Evolutionary conservation across 2,113 vertebrate species (phyloP).

Genomic region (Xyrauchen texanus): DNA sequence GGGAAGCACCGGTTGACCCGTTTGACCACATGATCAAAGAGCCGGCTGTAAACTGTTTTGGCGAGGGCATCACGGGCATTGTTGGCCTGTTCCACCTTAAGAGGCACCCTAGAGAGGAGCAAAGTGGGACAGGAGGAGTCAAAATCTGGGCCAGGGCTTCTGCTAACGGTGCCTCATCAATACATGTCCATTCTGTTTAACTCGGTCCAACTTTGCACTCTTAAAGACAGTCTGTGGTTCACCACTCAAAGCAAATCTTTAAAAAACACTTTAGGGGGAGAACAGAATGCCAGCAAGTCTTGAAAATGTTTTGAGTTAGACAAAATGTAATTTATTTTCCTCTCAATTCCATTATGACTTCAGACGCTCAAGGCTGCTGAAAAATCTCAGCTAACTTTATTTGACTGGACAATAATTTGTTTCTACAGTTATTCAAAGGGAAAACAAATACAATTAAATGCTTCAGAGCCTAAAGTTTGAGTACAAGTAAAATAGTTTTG

Average conservation of each 20-base stretch:
- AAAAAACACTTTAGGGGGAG: neutral
- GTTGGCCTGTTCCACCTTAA: slow-evolving; percentile 98
- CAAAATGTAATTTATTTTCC: slow-evolving; percentile 11
- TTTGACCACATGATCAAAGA: slow-evolving; percentile 97
- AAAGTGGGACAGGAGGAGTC: slow-evolving; percentile 45
- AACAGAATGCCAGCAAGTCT: neutral
- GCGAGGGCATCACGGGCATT: slow-evolving; percentile 95
- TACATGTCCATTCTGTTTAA: slow-evolving; percentile 32
- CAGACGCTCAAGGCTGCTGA: slow-evolving; percentile 1
- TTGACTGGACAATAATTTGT: slow-evolving; percentile 4
- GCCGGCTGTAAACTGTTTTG: slow-evolving; percentile 93
- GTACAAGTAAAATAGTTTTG: neutral
- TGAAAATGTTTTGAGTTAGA: neutral
- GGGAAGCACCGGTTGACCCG: slow-evolving; percentile 97
- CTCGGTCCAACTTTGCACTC: neutral
- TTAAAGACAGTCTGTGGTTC: slow-evolving; percentile 3
- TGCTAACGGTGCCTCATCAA: slow-evolving; percentile 44
- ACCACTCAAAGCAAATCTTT: neutral
- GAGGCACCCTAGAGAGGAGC: slow-evolving; percentile 82
- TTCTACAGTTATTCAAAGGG: slow-evolving; percentile 6
- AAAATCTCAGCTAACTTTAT: neutral
- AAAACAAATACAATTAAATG: neutral
- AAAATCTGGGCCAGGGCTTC: slow-evolving; percentile 57
- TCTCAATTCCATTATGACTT: neutral
- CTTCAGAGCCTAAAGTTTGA: neutral